These are phyloP conservation scores for Corella eumyota DNA, from an alignment of 23 tunicate genomes.

Conservation along the genomic window DNA sequence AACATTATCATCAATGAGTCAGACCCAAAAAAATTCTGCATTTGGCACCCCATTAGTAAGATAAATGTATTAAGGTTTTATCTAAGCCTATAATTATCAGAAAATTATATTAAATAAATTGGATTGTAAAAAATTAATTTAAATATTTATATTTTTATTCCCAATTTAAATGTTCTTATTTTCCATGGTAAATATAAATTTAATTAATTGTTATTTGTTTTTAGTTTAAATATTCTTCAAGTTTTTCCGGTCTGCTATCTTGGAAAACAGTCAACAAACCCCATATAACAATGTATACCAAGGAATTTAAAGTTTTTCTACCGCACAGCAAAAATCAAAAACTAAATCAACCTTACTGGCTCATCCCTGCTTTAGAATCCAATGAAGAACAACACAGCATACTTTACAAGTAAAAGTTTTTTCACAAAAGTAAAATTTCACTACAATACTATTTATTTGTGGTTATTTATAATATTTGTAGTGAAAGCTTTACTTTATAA, in stretches of 20 bases:
- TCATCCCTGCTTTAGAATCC: not conserved
- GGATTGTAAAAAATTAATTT: not conserved
- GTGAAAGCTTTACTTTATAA: not conserved
- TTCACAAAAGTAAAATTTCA: too few relatives aligned
- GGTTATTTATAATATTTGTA: not conserved
- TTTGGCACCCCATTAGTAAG: constrained; percentile 34
- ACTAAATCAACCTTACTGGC: constrained; percentile 38
- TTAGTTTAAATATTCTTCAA: constrained; percentile 17
- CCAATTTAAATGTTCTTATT: too few relatives aligned
- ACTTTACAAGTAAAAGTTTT: too few relatives aligned
- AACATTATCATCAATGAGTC: constrained; percentile 22
- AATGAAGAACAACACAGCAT: not conserved
- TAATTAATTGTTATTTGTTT: not conserved
- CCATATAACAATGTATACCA: constrained; percentile 7
- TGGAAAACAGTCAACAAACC: constrained; percentile 21
- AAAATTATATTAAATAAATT: not conserved
- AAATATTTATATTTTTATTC: not conserved
- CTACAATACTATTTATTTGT: too few relatives aligned
- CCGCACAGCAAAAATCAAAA: constrained; percentile 9
- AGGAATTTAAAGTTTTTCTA: constrained; percentile 26
- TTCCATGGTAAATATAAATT: too few relatives aligned
- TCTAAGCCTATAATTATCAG: not conserved
- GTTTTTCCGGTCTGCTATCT: constrained; percentile 24
- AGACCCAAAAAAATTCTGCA: constrained; percentile 24
- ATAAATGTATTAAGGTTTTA: not conserved